Evolutionary conservation across 1,140 invertebrate genomes (phyloP).

Genomic region (Sycobia sp.): DNA sequence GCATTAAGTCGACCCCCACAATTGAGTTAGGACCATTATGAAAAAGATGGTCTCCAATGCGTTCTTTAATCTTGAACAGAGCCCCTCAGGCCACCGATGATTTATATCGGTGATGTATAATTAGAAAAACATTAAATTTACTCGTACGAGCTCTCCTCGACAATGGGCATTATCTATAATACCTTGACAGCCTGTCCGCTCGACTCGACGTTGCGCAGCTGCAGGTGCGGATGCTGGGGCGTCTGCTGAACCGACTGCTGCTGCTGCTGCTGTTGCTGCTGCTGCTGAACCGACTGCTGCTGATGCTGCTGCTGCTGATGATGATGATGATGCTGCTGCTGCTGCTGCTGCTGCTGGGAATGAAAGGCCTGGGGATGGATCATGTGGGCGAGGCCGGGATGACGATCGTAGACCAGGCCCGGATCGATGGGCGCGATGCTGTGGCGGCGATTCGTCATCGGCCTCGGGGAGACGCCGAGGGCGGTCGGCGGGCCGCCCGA

Average conservation of each 20-base stretch:
- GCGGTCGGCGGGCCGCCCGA: conserved; percentile 5
- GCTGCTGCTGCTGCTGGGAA: conserved; percentile 66
- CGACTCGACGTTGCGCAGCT: conserved; percentile 68
- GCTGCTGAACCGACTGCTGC: conserved; percentile 67
- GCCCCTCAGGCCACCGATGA: too few species aligned
- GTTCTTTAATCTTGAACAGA: too few species aligned
- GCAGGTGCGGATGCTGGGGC: conserved; percentile 68
- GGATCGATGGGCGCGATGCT: conserved; percentile 69
- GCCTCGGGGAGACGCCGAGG: neutral
- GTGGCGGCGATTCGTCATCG: conserved; percentile 64
- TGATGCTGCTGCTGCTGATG: conserved; percentile 56
- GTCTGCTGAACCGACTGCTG: conserved; percentile 45
- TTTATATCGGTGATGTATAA: too few species aligned
- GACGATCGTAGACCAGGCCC: conserved; percentile 54
- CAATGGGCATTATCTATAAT: too few species aligned
- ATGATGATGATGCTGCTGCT: conserved; percentile 31
- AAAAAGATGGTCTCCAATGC: too few species aligned
- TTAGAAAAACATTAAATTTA: too few species aligned
- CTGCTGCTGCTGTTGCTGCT: conserved; percentile 54
- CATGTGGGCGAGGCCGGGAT: conserved; percentile 13
- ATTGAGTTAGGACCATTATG: too few species aligned
- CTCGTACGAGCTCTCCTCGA: too few species aligned
- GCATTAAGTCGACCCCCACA: too few species aligned
- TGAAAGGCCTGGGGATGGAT: conserved; percentile 61
- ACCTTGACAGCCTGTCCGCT: conserved; percentile 41